Evolutionary conservation across 92 coral and sea anemone genomes (phyloP), one percentile per base, ranked within the genome.

Genomic region (Parazoanthus swiftii): DNA sequence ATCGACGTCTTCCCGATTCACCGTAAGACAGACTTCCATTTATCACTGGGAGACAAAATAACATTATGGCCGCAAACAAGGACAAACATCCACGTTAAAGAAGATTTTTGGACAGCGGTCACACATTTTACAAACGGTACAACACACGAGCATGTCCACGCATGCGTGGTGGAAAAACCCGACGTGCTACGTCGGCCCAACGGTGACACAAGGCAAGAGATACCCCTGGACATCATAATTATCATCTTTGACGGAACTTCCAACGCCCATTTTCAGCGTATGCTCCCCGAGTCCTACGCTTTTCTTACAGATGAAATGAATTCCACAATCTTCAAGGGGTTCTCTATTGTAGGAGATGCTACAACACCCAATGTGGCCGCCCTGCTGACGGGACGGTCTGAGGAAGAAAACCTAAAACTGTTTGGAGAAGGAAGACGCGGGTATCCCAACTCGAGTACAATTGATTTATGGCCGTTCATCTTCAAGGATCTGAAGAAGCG

Each of bases 261-360:
- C 29, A 86, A 88, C 54, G 98, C 93, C 29, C 98, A 94, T 80
- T 93, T 94, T 88, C 90, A 93, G 67, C 91, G 98, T 23, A 92
- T 92, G 85, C 85, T 94, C 66, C 94, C 95, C 5, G 87, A 91
- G 56, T 89, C 93, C 6, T 89, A 85, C 23, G 80, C 86, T 11
- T 94, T 80, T 77, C 88, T 94, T 0, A 90, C 78, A 65, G 85
- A 90, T 37, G 92, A 93, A 3, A 76, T 93, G 74, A 77, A 86
- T 51, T 89, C 95, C 18, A 59, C 37, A 63, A 33, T 94, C 38
- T 91, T 94, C 59, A 80, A 89, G 38, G 94, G 95, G n/a, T 91
- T 86, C 78, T 90, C 95, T 1, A 77, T 91, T 29, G 98, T 92
- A 5, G 98, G 95, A 8, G 98, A 94, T 67, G 91, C 90, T 5